Percentiles rank a stretch among this genome's conserved stretches.
These are phyloP conservation scores for Dolichallabes microphthalmus DNA, from an alignment of 2,113 vertebrate species.

Conservation along the genomic window DNA sequence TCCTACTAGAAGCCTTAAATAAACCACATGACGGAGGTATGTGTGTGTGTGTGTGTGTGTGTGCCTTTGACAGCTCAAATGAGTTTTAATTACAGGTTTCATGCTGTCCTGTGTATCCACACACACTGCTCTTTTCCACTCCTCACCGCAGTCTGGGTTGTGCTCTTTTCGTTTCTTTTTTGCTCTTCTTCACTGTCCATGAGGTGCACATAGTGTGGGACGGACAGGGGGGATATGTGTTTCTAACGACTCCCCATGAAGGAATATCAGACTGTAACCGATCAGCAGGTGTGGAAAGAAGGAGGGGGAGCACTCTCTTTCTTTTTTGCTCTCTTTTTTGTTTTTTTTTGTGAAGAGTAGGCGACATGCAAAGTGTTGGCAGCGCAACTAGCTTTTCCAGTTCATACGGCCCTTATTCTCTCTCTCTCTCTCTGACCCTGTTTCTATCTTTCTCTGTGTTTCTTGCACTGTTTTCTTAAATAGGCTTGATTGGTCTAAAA, in stretches of 20 bases:
- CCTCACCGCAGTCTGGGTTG: slow-evolving; percentile 2
- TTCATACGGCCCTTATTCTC: slow-evolving; percentile 35
- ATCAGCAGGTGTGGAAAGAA: slow-evolving; percentile 56
- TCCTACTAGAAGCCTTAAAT: slow-evolving; percentile 39
- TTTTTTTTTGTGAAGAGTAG: slow-evolving; percentile 1
- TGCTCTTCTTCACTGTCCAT: background rate
- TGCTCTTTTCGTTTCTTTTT: background rate
- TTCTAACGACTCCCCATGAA: slow-evolving; percentile 41
- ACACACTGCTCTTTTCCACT: background rate
- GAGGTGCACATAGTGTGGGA: background rate
- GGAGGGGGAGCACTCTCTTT: background rate
- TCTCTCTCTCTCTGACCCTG: background rate
- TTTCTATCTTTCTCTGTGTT: background rate
- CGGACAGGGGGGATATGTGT: background rate
- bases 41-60: background rate
- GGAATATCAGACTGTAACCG: slow-evolving; percentile 60
- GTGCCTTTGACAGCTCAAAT: slow-evolving; percentile 49
- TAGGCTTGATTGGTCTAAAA: background rate
- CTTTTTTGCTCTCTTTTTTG: slow-evolving; percentile 14
- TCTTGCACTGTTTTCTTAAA: slow-evolving; percentile 2
- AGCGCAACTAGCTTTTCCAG: slow-evolving; percentile 52
- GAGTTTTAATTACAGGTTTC: slow-evolving; percentile 58
- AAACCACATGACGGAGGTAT: slow-evolving; percentile 44
- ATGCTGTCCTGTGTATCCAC: slow-evolving; percentile 45
- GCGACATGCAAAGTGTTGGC: slow-evolving; percentile 55